Evolutionary conservation across 1,140 invertebrate genomes (phyloP).

Genomic region (Cherax quadricarinatus): DNA sequence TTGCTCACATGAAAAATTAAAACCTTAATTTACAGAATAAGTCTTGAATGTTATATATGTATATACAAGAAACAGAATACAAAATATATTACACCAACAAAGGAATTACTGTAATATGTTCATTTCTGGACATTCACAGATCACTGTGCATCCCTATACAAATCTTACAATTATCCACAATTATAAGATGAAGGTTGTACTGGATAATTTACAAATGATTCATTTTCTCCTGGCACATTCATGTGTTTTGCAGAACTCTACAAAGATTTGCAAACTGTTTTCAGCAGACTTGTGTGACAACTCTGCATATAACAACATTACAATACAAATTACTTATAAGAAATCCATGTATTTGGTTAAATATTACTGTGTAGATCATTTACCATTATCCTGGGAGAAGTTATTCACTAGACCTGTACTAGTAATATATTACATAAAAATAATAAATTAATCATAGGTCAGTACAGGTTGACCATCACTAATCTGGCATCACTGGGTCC

Average conservation of each 20-base stretch:
- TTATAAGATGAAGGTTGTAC: not conserved
- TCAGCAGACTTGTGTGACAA: not conserved
- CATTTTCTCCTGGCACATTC: not conserved
- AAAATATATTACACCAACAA: not conserved
- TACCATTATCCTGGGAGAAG: not conserved
- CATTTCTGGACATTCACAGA: not conserved
- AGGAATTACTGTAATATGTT: not conserved
- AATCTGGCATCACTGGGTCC: not conserved
- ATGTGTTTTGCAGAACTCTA: not conserved
- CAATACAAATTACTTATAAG: not conserved
- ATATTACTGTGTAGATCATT: not conserved
- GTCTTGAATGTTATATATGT: not conserved
- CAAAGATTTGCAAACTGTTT: not conserved
- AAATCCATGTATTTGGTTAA: not conserved
- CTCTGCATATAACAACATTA: not conserved
- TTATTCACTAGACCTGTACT: not conserved
- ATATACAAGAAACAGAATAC: not conserved
- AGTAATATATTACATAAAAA: not conserved
- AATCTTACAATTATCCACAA: not conserved
- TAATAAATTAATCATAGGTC: not conserved
- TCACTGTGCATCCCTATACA: not conserved
- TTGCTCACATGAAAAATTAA: slow-evolving; percentile 1
- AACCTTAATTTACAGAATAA: not conserved
- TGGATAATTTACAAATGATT: not conserved
- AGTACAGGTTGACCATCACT: not conserved